Conservation (phyloP, 2,797 vertebrate genomes). For the Ciconia nigra region DNA sequence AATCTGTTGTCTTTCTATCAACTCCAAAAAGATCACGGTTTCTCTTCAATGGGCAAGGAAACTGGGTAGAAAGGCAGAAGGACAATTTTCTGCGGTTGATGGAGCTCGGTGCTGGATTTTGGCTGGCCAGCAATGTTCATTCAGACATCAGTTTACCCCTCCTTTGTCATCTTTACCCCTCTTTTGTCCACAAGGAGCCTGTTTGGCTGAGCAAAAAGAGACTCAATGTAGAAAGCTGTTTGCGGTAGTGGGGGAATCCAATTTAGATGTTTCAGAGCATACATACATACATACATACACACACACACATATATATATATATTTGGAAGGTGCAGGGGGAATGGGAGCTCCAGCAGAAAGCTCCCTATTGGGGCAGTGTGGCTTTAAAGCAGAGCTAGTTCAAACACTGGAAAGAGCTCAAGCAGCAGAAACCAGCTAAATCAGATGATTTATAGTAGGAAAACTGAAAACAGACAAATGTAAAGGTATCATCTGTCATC, state of each 20-base stretch:
- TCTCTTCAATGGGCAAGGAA: not conserved
- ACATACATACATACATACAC: not conserved
- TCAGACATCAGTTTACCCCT: not conserved
- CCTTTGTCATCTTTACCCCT: not conserved
- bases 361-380: not conserved
- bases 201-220: not conserved
- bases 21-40: not conserved
- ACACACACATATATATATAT: not conserved
- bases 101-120: not conserved
- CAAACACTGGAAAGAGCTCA: slow-evolving; percentile 25
- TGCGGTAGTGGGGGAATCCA: not conserved
- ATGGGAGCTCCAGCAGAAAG: slow-evolving; percentile 4
- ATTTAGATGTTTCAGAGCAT: not conserved
- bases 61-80: not conserved
- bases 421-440: slow-evolving; percentile 31
- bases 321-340: slow-evolving; percentile 2
- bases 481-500: slow-evolving; percentile 62
- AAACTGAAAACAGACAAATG: slow-evolving; percentile 45
- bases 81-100: not conserved
- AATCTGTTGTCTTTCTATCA: not conserved
- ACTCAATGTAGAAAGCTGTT: not conserved
- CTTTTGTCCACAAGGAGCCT: not conserved
- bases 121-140: not conserved
- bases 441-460: slow-evolving; percentile 46
- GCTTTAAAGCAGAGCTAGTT: slow-evolving; percentile 33